Evolutionary conservation across 2,113 vertebrate genomes (phyloP).

Genomic region (Scophthalmus maximus): DNA sequence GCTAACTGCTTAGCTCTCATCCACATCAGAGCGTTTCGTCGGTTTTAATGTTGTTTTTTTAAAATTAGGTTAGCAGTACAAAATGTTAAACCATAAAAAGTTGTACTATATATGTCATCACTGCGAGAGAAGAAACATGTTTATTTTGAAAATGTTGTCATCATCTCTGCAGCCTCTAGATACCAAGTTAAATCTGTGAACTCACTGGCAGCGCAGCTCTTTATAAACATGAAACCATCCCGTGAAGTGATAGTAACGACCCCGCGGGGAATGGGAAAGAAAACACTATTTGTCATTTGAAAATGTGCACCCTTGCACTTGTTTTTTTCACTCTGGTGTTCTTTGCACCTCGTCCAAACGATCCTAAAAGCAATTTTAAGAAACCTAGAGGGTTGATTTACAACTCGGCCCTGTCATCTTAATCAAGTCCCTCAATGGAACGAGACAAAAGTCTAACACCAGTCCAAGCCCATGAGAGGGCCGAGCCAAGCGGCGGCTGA

Average conservation of each 20-base stretch:
- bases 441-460: conserved; percentile 90
- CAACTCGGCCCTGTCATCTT: conserved; percentile 86
- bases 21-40: conserved; percentile 42
- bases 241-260: conserved; percentile 53
- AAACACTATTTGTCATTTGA: conserved; percentile 78
- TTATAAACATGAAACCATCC: conserved; percentile 61
- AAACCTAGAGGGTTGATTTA: conserved; percentile 95
- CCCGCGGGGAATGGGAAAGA: conserved; percentile 70
- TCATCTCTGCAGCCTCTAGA: conserved; percentile 5
- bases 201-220: conserved; percentile 33
- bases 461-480: conserved; percentile 86
- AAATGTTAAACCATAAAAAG: background rate
- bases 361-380: conserved; percentile 84
- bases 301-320: conserved; percentile 81
- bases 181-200: conserved; percentile 8
- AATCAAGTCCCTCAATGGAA: conserved; percentile 96
- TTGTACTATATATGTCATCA: background rate
- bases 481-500: conserved; percentile 91
- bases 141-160: background rate
- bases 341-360: conserved; percentile 74
- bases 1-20: conserved; percentile 52
- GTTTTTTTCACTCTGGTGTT: conserved; percentile 72
- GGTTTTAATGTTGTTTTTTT: conserved; percentile 21
- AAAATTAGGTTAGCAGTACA: background rate
- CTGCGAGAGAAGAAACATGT: background rate